Percentiles rank a stretch among this genome's conserved stretches.
phyloP scores from a whole-genome alignment of 2,113 vertebrate genomes.

The Indicator maculatus region DNA sequence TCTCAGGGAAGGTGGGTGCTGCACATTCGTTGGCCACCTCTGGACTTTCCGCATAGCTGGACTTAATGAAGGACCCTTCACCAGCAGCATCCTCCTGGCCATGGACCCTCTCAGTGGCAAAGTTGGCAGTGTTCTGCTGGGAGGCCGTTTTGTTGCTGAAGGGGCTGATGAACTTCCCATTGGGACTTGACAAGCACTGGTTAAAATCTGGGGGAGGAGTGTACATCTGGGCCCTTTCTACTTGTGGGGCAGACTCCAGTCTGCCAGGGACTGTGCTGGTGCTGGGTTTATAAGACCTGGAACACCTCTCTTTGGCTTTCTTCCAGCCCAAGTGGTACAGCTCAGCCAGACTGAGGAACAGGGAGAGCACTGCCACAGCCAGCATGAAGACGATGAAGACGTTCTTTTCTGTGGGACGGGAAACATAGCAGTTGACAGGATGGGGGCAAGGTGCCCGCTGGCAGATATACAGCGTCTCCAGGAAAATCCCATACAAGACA shows the following conservation, averaged over 20 bases:
- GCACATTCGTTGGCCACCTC: constrained; percentile 70
- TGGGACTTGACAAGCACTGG: constrained; percentile 81
- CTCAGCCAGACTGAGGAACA: constrained; percentile 90
- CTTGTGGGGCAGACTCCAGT: constrained; percentile 65
- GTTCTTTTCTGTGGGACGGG: constrained; percentile 96
- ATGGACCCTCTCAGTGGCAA: constrained; percentile 84
- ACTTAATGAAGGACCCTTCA: constrained; percentile 80
- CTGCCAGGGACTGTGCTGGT: background rate
- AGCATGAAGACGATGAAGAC: constrained; percentile 98
- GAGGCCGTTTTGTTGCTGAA: constrained; percentile 89
- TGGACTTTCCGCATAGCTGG: constrained; percentile 77
- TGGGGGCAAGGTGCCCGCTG: constrained; percentile 89
- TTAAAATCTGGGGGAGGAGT: constrained; percentile 91
- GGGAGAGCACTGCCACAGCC: constrained; percentile 88
- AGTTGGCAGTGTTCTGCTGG: constrained; percentile 90
- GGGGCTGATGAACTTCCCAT: constrained; percentile 79
- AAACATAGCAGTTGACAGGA: constrained; percentile 94
- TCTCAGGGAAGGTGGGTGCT: constrained; percentile 60
- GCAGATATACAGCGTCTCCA: constrained; percentile 88
- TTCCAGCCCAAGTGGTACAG: constrained; percentile 93
- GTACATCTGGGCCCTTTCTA: constrained; percentile 70
- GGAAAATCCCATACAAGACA: constrained; percentile 90
- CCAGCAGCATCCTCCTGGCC: constrained; percentile 76
- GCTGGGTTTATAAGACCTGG: constrained; percentile 9
- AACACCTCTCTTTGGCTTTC: constrained; percentile 72